Conservation (phyloP, 2,113 vertebrate genomes). For the Solea senegalensis region DNA sequence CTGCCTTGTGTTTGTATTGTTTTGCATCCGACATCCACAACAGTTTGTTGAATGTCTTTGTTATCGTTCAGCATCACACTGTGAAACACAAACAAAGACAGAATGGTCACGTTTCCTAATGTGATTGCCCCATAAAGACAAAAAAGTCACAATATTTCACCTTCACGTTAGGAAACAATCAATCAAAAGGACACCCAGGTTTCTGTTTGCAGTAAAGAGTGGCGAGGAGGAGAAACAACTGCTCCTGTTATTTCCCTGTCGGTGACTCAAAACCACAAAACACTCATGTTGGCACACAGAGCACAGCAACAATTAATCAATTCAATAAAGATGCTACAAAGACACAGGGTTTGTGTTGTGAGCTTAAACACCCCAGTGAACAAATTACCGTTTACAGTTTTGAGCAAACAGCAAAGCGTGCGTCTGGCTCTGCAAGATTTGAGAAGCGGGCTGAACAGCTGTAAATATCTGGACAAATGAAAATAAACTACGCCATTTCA, state of each 20-base stretch:
- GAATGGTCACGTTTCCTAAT: conserved; percentile 13
- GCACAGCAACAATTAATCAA: conserved; percentile 48
- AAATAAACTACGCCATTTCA: conserved; percentile 28
- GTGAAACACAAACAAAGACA: conserved; percentile 30
- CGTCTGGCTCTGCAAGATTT: conserved; percentile 6
- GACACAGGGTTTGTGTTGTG: conserved; percentile 20
- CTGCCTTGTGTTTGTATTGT: neutral
- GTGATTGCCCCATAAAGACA: conserved; percentile 36
- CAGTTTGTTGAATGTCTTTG: neutral
- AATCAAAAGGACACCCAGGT: conserved; percentile 20
- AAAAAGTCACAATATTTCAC: conserved; percentile 45
- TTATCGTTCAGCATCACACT: conserved; percentile 7
- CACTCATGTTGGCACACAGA: conserved; percentile 30
- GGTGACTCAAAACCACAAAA: conserved; percentile 27
- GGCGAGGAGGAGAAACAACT: conserved; percentile 27
- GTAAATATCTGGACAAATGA: conserved; percentile 13
- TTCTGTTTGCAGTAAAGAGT: conserved; percentile 49
- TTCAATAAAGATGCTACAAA: conserved; percentile 10
- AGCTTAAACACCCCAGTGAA: conserved; percentile 25
- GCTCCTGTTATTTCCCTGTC: conserved; percentile 25
- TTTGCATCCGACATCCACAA: neutral
- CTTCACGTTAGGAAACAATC: conserved; percentile 34
- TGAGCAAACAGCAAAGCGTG: neutral
- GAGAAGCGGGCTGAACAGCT: neutral
- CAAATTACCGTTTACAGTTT: conserved; percentile 27